phyloP scores from a whole-genome alignment of 2,797 vertebrate genomes.

The Neosilurus hyrtlii region DNA sequence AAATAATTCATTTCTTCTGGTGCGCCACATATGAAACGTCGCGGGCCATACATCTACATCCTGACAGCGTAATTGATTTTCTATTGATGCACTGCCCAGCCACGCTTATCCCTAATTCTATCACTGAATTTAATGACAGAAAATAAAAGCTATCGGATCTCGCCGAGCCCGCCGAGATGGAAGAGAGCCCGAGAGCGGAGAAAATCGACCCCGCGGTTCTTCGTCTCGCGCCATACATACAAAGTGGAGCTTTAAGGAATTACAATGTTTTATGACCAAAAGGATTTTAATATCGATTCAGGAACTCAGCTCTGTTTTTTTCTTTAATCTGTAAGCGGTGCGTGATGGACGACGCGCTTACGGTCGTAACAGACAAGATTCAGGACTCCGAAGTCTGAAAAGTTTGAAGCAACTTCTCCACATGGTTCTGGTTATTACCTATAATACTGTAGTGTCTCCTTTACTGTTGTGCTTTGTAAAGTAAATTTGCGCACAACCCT shows the following conservation, averaged over 20 bases:
- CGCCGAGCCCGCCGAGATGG: slow-evolving; percentile 40
- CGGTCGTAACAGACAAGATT: neutral
- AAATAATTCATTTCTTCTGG: slow-evolving; percentile 25
- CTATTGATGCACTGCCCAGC: slow-evolving; percentile 57
- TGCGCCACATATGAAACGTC: slow-evolving; percentile 42
- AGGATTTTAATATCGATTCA: slow-evolving; percentile 31
- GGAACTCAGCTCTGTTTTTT: neutral
- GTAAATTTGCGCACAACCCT: neutral
- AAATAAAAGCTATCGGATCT: slow-evolving; percentile 53
- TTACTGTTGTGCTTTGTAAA: neutral
- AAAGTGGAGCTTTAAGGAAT: slow-evolving; percentile 29
- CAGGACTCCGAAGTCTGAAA: neutral
- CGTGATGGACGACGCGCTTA: neutral
- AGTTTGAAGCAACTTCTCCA: neutral
- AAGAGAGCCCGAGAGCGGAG: slow-evolving; percentile 28
- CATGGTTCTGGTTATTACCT: too few species aligned
- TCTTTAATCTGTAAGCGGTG: neutral
- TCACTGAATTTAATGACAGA: slow-evolving; percentile 49
- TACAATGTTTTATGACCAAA: slow-evolving; percentile 31
- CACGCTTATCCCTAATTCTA: slow-evolving; percentile 57
- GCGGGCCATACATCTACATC: slow-evolving; percentile 48
- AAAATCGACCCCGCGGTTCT: slow-evolving; percentile 32
- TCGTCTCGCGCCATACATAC: slow-evolving; percentile 21
- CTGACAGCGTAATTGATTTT: slow-evolving; percentile 56
- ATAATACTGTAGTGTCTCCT: neutral